A percentile compares a stretch with the other conserved stretches of the same genome.
Conservation (phyloP, 1,140 invertebrate genomes). For the Saxidomus purpurata region DNA sequence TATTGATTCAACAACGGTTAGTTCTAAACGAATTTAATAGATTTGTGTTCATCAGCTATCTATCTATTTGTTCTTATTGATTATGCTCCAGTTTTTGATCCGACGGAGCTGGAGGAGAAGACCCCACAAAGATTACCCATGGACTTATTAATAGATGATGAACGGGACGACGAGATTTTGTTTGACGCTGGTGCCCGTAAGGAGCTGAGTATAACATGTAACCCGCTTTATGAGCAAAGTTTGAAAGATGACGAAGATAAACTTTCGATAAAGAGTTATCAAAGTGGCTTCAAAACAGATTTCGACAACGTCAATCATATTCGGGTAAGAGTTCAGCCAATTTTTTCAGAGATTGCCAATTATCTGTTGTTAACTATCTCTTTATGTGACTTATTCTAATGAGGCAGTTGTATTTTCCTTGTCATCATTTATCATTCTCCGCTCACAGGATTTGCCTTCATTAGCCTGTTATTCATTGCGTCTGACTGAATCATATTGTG, state of each 20-base stretch:
- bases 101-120: constrained; percentile 62
- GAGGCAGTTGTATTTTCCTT: too few species aligned
- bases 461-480: too few species aligned
- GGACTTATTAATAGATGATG: constrained; percentile 63
- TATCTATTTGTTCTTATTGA: too few species aligned
- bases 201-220: constrained; percentile 59
- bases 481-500: too few species aligned
- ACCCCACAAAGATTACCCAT: constrained; percentile 34
- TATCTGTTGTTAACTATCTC: too few species aligned
- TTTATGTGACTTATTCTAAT: too few species aligned
- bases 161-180: constrained; percentile 60
- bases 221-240: constrained; percentile 61
- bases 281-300: constrained; percentile 64
- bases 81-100: constrained; percentile 46
- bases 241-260: constrained; percentile 63
- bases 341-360: too few species aligned
- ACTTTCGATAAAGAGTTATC: constrained; percentile 66
- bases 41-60: too few species aligned
- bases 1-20: too few species aligned
- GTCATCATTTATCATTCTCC: too few species aligned
- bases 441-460: too few species aligned
- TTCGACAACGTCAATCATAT: constrained; percentile 63
- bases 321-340: constrained; percentile 42
- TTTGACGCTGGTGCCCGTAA: constrained; percentile 47
- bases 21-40: too few species aligned